Evolutionary conservation across 2,888 invertebrate species (phyloP).

Genomic region (Malthinus seriepunctatus): DNA sequence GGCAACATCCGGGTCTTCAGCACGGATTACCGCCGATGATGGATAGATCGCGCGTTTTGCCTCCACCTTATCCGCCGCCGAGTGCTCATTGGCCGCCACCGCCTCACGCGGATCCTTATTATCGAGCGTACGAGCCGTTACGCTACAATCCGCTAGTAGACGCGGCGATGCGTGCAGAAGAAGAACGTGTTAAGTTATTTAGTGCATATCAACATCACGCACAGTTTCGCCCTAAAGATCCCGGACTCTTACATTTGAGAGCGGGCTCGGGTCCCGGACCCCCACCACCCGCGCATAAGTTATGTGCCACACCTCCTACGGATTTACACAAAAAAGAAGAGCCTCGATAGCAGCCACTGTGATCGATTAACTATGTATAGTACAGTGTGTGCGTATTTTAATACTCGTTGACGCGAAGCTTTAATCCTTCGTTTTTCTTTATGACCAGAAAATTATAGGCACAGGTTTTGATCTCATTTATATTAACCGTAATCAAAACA

Average conservation of each 20-base stretch:
- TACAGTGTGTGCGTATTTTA: conserved; percentile 15
- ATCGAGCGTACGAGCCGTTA: conserved; percentile 67
- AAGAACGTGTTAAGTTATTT: conserved; percentile 77
- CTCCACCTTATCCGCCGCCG: conserved; percentile 53
- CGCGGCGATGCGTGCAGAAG: conserved; percentile 76
- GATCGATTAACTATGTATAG: conserved; percentile 16
- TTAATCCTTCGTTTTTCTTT: conserved; percentile 16
- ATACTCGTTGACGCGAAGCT: conserved; percentile 19
- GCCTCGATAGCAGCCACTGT: conserved; percentile 57
- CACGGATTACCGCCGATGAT: conserved; percentile 57
- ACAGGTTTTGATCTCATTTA: conserved; percentile 29
- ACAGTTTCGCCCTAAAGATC: conserved; percentile 59
- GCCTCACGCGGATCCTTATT: conserved; percentile 58
- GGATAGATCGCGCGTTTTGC: conserved; percentile 54
- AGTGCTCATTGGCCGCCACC: conserved; percentile 52
- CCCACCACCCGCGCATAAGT: conserved; percentile 54
- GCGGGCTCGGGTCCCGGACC: conserved; percentile 59
- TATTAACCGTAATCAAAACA: conserved; percentile 29
- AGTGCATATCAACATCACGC: conserved; percentile 61
- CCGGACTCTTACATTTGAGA: conserved; percentile 60
- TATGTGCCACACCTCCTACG: conserved; percentile 64
- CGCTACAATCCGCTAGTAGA: conserved; percentile 81
- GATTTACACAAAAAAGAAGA: conserved; percentile 63
- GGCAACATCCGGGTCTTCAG: conserved; percentile 53
- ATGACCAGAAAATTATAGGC: conserved; percentile 21